phyloP scores from a whole-genome alignment of 1,140 invertebrate genomes.

The Homalodisca vitripennis region DNA sequence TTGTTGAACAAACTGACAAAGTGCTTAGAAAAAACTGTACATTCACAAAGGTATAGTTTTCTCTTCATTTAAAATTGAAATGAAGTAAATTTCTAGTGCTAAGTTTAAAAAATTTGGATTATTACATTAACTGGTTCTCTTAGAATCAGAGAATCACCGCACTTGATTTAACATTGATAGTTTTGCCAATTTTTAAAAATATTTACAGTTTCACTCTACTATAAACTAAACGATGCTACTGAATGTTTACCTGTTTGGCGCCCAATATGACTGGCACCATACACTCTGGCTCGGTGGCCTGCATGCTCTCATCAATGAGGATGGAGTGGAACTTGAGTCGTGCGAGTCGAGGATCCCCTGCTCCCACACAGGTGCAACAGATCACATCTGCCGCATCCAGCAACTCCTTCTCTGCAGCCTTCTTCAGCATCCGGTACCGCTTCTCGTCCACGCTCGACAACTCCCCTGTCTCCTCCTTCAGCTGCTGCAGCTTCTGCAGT shows the following conservation, averaged over 20 bases:
- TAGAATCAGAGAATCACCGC: too few species aligned
- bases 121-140: too few species aligned
- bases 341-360: conserved; percentile 90
- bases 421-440: conserved; percentile 88
- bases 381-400: conserved; percentile 97
- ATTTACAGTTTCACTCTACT: too few species aligned
- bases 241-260: conserved; percentile 72
- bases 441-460: conserved; percentile 93
- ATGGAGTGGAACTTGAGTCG: conserved; percentile 96
- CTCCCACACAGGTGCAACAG: conserved; percentile 98
- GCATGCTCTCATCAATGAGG: conserved; percentile 95
- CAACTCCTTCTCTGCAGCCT: conserved; percentile 88
- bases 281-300: conserved; percentile 97
- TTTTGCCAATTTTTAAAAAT: too few species aligned
- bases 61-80: too few species aligned
- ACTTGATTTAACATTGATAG: too few species aligned
- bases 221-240: too few species aligned
- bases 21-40: too few species aligned
- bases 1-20: too few species aligned
- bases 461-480: conserved; percentile 98
- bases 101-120: too few species aligned
- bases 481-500: conserved; percentile 91
- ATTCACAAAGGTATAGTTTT: too few species aligned
- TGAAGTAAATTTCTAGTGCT: too few species aligned
- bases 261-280: conserved; percentile 98